Evolutionary conservation across 2,113 vertebrate species (phyloP).

Genomic region (human): GRCh38 chrX:142956001-142956500

Average conservation of each 20-base stretch:
- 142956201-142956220: neutral
- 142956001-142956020: neutral
- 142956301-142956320: neutral
- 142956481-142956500: neutral
- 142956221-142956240: neutral
- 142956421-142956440: neutral
- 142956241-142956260: neutral
- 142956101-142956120: neutral
- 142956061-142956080: neutral
- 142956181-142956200: neutral
- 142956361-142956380: neutral
- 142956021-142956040: neutral
- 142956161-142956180: neutral
- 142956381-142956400: neutral
- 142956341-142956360: neutral
- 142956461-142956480: neutral
- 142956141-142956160: neutral
- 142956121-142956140: neutral
- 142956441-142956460: neutral
- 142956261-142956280: neutral
- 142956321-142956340: neutral
- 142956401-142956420: neutral
- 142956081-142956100: neutral
- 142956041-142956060: neutral
- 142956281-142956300: neutral